A percentile compares a stretch with the other conserved stretches of the same genome.
These are phyloP conservation scores for Drosophila prosaltans DNA, from an alignment of 1,140 invertebrate genomes.

Conservation along the genomic window DNA sequence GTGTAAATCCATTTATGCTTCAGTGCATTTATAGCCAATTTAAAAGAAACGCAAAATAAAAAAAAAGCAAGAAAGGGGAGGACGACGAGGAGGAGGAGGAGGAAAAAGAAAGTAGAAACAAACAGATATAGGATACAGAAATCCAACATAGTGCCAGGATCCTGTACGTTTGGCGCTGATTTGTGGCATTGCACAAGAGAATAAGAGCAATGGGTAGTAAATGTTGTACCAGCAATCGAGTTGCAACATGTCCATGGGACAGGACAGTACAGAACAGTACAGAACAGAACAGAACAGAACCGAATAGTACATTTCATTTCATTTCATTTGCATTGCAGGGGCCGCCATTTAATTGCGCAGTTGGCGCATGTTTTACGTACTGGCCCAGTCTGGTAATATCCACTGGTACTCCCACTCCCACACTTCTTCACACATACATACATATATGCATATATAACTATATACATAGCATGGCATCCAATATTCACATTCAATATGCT, in stretches of 20 bases:
- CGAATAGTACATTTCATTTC: not conserved
- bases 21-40: slow-evolving; percentile 78
- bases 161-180: slow-evolving; percentile 34
- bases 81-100: not conserved
- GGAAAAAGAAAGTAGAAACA: not conserved
- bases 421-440: too few species aligned
- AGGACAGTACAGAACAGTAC: not conserved
- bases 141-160: slow-evolving; percentile 11
- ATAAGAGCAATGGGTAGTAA: not conserved
- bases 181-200: slow-evolving; percentile 31
- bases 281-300: not conserved
- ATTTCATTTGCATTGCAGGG: slow-evolving; percentile 56
- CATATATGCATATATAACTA: slow-evolving; percentile 26
- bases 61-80: not conserved
- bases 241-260: slow-evolving; percentile 29
- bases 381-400: not conserved
- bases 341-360: slow-evolving; percentile 69
- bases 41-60: slow-evolving; percentile 28
- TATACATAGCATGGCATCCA: slow-evolving; percentile 49
- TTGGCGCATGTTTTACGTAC: slow-evolving; percentile 68
- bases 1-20: slow-evolving; percentile 77
- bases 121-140: slow-evolving; percentile 1
- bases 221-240: not conserved
- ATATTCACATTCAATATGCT: slow-evolving; percentile 25
- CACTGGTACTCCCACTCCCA: not conserved